These are phyloP conservation scores for Apostichopus leukothele DNA, from an alignment of 53 echinoderm and acorn worm genomes.

Conservation along the genomic window DNA sequence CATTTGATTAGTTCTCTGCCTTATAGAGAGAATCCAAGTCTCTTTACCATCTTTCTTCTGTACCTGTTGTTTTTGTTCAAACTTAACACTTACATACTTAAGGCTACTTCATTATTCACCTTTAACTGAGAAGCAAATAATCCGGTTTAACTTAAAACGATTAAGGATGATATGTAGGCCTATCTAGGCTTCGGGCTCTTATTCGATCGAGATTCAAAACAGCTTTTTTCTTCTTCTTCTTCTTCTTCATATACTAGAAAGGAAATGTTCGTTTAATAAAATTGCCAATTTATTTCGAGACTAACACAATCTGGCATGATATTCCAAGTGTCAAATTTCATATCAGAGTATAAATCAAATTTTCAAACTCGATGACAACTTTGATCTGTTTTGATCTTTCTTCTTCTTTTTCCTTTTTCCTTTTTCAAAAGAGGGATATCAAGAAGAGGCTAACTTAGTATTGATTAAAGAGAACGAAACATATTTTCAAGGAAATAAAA, in stretches of 20 bases:
- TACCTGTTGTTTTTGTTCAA: neutral
- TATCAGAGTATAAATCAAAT: neutral
- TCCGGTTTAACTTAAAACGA: neutral
- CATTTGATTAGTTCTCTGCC: neutral
- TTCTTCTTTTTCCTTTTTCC: too few species aligned
- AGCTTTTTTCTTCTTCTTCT: neutral
- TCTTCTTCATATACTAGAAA: neutral
- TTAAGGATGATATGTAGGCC: neutral
- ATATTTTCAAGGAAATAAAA: too few species aligned
- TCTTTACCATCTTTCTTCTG: neutral
- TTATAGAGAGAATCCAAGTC: neutral
- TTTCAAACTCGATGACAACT: neutral
- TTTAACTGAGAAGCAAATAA: neutral
- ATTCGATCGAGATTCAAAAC: neutral
- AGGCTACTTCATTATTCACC: neutral
- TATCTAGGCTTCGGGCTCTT: neutral
- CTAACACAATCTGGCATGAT: neutral
- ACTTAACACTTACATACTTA: neutral
- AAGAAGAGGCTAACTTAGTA: too few species aligned
- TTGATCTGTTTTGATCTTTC: neutral
- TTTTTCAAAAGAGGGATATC: too few species aligned
- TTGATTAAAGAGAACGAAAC: too few species aligned
- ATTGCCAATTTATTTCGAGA: neutral
- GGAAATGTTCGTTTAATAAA: neutral
- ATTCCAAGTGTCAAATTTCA: neutral